Evolutionary conservation across 2,113 vertebrate species (phyloP).

Genomic region (Tachycineta bicolor): DNA sequence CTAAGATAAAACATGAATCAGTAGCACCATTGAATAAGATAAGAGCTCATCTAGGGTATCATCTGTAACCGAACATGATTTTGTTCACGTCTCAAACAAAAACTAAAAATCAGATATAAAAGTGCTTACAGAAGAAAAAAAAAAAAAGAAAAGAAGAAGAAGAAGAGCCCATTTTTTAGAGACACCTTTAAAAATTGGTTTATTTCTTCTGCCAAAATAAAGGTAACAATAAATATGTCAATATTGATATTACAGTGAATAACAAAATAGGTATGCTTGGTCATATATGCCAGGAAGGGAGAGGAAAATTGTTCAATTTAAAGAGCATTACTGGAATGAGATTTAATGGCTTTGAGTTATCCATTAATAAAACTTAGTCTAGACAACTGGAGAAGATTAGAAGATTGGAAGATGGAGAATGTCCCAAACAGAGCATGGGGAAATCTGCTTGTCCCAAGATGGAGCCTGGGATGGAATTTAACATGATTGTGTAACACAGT

Average conservation of each 20-base stretch:
- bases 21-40: neutral
- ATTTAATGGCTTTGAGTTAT: slow-evolving; percentile 35
- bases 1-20: neutral
- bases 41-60: neutral
- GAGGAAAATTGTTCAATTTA: neutral
- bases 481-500: neutral
- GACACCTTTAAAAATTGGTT: neutral
- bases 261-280: neutral
- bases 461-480: neutral
- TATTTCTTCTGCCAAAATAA: neutral
- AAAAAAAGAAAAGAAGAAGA: neutral
- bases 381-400: slow-evolving; percentile 48
- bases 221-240: neutral
- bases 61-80: neutral
- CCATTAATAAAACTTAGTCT: slow-evolving; percentile 30
- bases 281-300: neutral
- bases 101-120: neutral
- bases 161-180: neutral
- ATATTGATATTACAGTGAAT: neutral
- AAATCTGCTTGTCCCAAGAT: neutral
- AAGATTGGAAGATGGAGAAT: neutral
- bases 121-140: neutral
- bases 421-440: neutral
- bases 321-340: slow-evolving; percentile 32
- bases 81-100: neutral